Evolutionary conservation across 2,113 vertebrate genomes (phyloP).

Genomic region (Larimichthys crocea): DNA sequence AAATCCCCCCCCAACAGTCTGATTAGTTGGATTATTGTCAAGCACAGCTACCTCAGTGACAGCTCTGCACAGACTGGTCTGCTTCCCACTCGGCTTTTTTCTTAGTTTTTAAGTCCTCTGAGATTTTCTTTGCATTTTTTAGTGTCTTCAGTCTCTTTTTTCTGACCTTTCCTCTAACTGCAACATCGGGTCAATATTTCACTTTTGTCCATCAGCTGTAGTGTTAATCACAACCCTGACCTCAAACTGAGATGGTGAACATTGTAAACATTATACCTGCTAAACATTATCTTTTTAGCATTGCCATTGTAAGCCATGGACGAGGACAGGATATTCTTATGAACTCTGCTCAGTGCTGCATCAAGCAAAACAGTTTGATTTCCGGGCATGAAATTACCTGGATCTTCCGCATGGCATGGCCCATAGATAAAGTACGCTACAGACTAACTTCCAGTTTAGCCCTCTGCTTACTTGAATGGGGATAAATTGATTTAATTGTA

Average conservation of each 20-base stretch:
- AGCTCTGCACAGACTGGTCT: conserved; percentile 24
- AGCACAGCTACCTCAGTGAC: conserved; percentile 42
- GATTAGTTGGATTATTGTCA: conserved; percentile 70
- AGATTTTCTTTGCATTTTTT: too few relatives aligned
- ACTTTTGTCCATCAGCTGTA: neutral
- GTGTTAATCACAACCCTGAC: too few relatives aligned
- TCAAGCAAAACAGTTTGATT: too few relatives aligned
- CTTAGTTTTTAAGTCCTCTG: neutral
- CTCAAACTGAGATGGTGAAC: neutral
- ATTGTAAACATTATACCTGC: neutral
- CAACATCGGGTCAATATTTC: neutral
- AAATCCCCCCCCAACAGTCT: conserved; percentile 22
- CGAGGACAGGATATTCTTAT: too few relatives aligned
- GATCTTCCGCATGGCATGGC: too few relatives aligned
- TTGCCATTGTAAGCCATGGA: neutral
- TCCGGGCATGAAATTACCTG: too few relatives aligned
- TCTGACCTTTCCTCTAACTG: neutral
- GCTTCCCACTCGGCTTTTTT: neutral
- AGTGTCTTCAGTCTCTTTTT: neutral
- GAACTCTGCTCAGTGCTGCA: too few relatives aligned
- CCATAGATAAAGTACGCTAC: too few relatives aligned
- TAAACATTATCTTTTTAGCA: neutral
- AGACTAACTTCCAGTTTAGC: too few relatives aligned
- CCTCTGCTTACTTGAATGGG: too few relatives aligned
- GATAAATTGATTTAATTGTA: too few relatives aligned